phyloP scores from a whole-genome alignment of 1,140 invertebrate species.

The Drosophila bocki region DNA sequence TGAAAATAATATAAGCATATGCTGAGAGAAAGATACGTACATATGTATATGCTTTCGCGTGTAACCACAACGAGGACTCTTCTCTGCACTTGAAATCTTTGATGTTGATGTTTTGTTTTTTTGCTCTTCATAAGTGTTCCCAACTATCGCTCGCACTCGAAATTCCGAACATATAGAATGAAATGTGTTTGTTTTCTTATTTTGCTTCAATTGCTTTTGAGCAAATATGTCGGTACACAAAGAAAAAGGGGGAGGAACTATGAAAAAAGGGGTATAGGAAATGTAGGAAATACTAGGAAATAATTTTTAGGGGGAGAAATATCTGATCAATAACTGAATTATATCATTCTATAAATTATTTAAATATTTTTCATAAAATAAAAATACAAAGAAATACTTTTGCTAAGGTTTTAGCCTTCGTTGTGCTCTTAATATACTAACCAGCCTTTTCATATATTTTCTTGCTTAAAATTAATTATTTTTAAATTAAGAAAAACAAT shows the following conservation, averaged over 20 bases:
- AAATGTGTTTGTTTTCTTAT: conserved; percentile 35
- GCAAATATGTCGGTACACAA: conserved; percentile 23
- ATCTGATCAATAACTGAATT: neutral
- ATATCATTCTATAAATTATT: neutral
- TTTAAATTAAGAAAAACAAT: neutral
- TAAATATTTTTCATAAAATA: no score
- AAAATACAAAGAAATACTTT: no score
- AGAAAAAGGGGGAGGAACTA: neutral
- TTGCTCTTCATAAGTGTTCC: conserved; percentile 42
- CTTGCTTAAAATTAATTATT: neutral
- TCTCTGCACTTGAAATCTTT: conserved; percentile 53
- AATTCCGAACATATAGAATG: conserved; percentile 42
- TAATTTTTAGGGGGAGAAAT: neutral
- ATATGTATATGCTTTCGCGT: conserved; percentile 29
- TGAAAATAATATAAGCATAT: conserved; percentile 17
- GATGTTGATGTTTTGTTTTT: conserved; percentile 23
- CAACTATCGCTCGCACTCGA: conserved; percentile 42
- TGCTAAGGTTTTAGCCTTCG: no score
- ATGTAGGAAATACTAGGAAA: neutral
- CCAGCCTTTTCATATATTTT: neutral
- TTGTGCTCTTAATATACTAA: neutral
- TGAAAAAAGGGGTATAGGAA: no score
- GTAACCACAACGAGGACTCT: conserved; percentile 29
- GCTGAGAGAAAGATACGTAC: neutral
- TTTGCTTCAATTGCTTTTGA: conserved; percentile 25